phyloP scores from a whole-genome alignment of 2,113 vertebrate genomes.

The Mesocricetus auratus region DNA sequence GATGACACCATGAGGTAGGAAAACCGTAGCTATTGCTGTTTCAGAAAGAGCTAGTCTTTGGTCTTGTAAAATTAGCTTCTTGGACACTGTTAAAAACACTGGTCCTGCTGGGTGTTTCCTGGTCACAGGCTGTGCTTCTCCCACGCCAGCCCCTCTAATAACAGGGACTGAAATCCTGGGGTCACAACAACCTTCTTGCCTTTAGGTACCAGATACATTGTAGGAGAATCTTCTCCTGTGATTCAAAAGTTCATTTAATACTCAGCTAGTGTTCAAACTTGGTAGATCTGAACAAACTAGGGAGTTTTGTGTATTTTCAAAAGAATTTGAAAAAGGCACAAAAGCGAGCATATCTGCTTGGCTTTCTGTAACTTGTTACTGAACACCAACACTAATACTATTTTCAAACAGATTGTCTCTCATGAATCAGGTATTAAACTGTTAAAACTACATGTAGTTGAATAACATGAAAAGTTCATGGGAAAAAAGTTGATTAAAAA shows the following conservation, averaged over 20 bases:
- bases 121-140: neutral
- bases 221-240: neutral
- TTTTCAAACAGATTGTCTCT: slow-evolving; percentile 54
- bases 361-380: slow-evolving; percentile 6
- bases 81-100: slow-evolving; percentile 22
- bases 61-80: slow-evolving; percentile 63
- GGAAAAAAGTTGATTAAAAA: slow-evolving; percentile 45
- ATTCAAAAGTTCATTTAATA: slow-evolving; percentile 6
- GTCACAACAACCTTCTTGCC: neutral
- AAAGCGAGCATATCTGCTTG: neutral
- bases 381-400: slow-evolving; percentile 54
- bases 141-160: neutral
- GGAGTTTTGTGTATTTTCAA: slow-evolving; percentile 25
- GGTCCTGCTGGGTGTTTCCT: neutral
- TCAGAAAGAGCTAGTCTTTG: slow-evolving; percentile 36
- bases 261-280: neutral
- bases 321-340: slow-evolving; percentile 5
- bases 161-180: neutral
- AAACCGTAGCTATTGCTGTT: slow-evolving; percentile 47
- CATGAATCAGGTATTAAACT: slow-evolving; percentile 59
- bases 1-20: neutral
- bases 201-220: neutral
- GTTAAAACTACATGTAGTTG: slow-evolving; percentile 25
- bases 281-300: neutral
- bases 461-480: slow-evolving; percentile 31